Base-by-base conservation (phyloP, 1,140 invertebrate species). In the Adelges cooleyi region DNA sequence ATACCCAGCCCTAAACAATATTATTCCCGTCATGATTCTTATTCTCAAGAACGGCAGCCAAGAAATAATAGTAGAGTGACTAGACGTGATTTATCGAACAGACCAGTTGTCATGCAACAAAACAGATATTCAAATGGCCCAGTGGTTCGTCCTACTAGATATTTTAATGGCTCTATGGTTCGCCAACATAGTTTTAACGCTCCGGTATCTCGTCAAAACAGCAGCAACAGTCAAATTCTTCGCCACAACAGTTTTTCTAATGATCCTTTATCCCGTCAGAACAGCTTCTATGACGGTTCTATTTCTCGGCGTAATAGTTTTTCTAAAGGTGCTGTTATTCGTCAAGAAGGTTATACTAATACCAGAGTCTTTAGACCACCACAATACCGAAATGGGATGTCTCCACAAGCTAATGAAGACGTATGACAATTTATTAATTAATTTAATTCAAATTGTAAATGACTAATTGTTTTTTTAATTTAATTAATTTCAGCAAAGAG, bases 211-310 rank as follows among this genome's bases (percentile, higher is more conserved):
- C 56, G 27, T 36, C 56, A 48, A 22, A 48, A 48, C 44, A 20
- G 11, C 29, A 17, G 20, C 3, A 62, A 29, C 18, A 56, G 25
- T n/a, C 53, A 23, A 46, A 8, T 20, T 22, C 29, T 62, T 46
- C 56, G 56, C n/a, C 56, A 62, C 18, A 62, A 62, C 20, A 48
- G 56, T 48, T 62, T 46, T 22, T 33, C 56, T 13, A 62, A 62
- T 9, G 42, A 62, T n/a, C 13, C n/a, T 27, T 18, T 33, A 10
- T 18, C 42, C 20, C 42, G 27, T 20, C 56, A 62, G 46, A 48
- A 48, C 22, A 62, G 13, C 18, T 33, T 10, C 17, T 48, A 62
- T 22, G 56, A 48, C 10, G 56, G 54, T 27, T 2, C 44, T 0
- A 62, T 62, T 46, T 33, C 56, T 62, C 56, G 40, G 3, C 56